phyloP scores from a whole-genome alignment of 2,888 invertebrate species.

The Tupiocoris notatus region DNA sequence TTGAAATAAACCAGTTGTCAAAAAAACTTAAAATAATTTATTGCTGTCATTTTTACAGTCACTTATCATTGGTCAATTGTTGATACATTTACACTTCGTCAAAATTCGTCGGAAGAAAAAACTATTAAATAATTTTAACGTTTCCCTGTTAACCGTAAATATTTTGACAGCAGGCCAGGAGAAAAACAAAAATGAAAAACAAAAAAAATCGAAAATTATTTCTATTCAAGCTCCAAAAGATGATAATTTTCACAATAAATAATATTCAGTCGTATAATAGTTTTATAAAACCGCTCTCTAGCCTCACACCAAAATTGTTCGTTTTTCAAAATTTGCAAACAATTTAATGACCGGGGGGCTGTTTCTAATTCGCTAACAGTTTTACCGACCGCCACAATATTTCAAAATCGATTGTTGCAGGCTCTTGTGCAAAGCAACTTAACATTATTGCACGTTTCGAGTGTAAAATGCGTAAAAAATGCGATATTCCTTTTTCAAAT shows the following conservation, averaged over 20 bases:
- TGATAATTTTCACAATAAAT: slow-evolving; percentile 31
- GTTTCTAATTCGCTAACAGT: background rate
- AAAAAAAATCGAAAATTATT: slow-evolving; percentile 1
- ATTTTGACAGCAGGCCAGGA: background rate
- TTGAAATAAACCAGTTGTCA: no score
- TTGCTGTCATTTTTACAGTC: slow-evolving; percentile 19
- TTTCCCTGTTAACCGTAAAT: no score
- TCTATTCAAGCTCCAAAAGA: slow-evolving; percentile 10
- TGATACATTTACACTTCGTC: slow-evolving; percentile 4
- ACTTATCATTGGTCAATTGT: slow-evolving; percentile 5
- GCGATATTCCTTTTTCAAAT: background rate
- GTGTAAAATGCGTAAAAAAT: background rate
- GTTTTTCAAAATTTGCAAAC: background rate
- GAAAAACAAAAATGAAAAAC: background rate
- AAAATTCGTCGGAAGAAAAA: background rate
- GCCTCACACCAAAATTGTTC: slow-evolving; percentile 20
- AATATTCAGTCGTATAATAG: slow-evolving; percentile 36
- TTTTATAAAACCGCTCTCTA: slow-evolving; percentile 24
- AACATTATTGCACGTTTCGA: background rate
- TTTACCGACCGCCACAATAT: background rate
- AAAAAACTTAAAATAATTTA: slow-evolving; percentile 17
- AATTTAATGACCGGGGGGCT: slow-evolving; percentile 6
- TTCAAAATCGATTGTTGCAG: background rate
- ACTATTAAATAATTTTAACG: background rate
- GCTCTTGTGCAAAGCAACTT: background rate